phyloP scores from a whole-genome alignment of 2,888 invertebrate genomes.

The Esperia sulphurella region DNA sequence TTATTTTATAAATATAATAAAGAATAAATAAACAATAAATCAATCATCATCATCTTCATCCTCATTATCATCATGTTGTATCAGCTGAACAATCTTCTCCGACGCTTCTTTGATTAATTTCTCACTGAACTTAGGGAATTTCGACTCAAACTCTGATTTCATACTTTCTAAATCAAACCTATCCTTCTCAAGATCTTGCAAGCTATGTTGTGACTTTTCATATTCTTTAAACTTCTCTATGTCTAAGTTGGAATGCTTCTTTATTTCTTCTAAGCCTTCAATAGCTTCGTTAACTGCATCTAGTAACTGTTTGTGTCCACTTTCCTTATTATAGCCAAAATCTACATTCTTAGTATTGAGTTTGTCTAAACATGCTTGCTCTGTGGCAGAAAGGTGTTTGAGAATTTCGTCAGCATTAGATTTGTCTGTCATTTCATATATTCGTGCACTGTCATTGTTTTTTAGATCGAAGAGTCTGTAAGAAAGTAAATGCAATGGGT shows the following conservation, averaged over 20 bases:
- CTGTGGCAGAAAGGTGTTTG: constrained; percentile 31
- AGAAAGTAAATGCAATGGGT: constrained; percentile 7
- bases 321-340: constrained; percentile 54
- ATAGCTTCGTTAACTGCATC: constrained; percentile 65
- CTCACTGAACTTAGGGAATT: constrained; percentile 58
- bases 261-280: constrained; percentile 56
- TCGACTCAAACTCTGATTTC: constrained; percentile 47
- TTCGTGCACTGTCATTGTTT: constrained; percentile 35
- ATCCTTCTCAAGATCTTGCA: constrained; percentile 44
- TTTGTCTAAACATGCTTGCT: constrained; percentile 48
- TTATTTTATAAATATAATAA: no score
- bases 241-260: constrained; percentile 56
- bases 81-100: constrained; percentile 45
- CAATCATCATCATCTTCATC: constrained; percentile 16
- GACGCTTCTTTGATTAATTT: constrained; percentile 54
- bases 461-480: constrained; percentile 59
- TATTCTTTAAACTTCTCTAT: constrained; percentile 49
- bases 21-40: background rate
- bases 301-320: constrained; percentile 56
- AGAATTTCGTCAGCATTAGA: constrained; percentile 38
- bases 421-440: constrained; percentile 43
- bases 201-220: constrained; percentile 29
- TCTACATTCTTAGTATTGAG: constrained; percentile 57
- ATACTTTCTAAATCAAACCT: constrained; percentile 46
- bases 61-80: constrained; percentile 35